These are phyloP conservation scores for Eupeodes latifasciatus DNA, from an alignment of 2,888 invertebrate species.

Conservation along the genomic window DNA sequence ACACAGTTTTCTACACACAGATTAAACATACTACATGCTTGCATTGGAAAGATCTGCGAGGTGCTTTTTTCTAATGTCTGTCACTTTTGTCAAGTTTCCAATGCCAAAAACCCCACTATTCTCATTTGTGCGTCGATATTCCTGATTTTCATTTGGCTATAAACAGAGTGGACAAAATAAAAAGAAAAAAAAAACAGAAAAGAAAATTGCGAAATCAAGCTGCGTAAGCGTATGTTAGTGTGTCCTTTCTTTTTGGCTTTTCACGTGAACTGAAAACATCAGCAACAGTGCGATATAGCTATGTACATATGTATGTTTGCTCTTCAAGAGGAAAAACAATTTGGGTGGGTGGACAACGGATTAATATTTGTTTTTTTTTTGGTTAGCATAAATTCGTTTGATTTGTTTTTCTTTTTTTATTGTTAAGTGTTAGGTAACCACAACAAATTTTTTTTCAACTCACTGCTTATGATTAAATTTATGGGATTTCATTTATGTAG, in stretches of 20 bases:
- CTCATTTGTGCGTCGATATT: conserved; percentile 13
- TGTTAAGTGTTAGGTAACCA: conserved; percentile 53
- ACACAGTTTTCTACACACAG: too few relatives aligned
- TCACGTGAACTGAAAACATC: conserved; percentile 51
- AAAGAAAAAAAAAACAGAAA: background rate
- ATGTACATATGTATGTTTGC: background rate
- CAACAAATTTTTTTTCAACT: conserved; percentile 12
- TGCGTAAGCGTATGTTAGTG: conserved; percentile 40
- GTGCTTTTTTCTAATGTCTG: too few relatives aligned
- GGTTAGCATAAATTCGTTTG: conserved; percentile 22
- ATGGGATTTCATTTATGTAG: conserved; percentile 6
- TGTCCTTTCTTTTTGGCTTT: background rate
- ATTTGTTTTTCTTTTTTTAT: conserved; percentile 49
- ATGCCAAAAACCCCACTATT: background rate
- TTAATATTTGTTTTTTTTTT: conserved; percentile 28
- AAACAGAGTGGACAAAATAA: conserved; percentile 30
- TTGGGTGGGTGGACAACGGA: conserved; percentile 48
- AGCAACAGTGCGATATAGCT: conserved; percentile 28
- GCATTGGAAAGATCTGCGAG: too few relatives aligned
- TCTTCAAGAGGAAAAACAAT: conserved; percentile 41
- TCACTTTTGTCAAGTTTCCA: background rate
- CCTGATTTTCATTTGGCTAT: conserved; percentile 26
- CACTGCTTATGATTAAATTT: conserved; percentile 31
- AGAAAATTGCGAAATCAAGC: conserved; percentile 48
- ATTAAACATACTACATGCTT: too few relatives aligned